phyloP scores from a whole-genome alignment of 2,797 vertebrate genomes.

The Bradypodion pumilum region DNA sequence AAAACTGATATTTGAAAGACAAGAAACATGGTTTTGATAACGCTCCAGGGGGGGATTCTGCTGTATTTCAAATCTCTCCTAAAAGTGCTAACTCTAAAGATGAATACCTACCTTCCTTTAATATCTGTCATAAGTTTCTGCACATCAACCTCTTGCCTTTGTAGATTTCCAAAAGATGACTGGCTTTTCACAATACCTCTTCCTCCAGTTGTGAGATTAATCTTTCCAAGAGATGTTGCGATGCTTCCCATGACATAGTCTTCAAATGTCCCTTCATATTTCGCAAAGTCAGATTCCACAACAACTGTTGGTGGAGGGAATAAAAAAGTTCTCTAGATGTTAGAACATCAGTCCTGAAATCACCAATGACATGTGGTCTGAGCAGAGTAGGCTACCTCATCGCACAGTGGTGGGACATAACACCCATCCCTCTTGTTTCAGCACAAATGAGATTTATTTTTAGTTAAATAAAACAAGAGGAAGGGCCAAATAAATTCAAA shows the following conservation, averaged over 20 bases:
- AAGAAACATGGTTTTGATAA: too few species aligned
- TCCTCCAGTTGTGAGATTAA: constrained; percentile 75
- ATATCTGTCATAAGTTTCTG: constrained; percentile 82
- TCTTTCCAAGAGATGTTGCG: constrained; percentile 67
- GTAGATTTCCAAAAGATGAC: constrained; percentile 88
- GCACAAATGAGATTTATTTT: background rate
- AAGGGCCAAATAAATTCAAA: constrained; percentile 6
- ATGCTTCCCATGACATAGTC: constrained; percentile 74
- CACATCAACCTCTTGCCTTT: constrained; percentile 89
- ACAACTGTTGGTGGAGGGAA: constrained; percentile 73
- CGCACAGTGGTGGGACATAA: background rate
- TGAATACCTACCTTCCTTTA: constrained; percentile 76
- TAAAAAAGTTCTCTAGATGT: background rate
- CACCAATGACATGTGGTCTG: too few species aligned
- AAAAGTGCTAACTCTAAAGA: background rate
- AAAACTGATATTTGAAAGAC: too few species aligned
- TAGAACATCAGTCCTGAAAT: background rate
- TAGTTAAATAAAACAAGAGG: constrained; percentile 35
- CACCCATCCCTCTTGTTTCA: too few species aligned
- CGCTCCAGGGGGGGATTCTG: too few species aligned
- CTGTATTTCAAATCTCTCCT: background rate
- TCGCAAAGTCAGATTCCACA: constrained; percentile 87
- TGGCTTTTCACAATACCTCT: constrained; percentile 80
- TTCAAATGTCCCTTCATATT: constrained; percentile 81
- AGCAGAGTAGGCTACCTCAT: too few species aligned